Percentiles rank a stretch among this genome's conserved stretches.
Evolutionary conservation across 2,797 vertebrate genomes (phyloP).

Genomic region (Muscicapa comitata): DNA sequence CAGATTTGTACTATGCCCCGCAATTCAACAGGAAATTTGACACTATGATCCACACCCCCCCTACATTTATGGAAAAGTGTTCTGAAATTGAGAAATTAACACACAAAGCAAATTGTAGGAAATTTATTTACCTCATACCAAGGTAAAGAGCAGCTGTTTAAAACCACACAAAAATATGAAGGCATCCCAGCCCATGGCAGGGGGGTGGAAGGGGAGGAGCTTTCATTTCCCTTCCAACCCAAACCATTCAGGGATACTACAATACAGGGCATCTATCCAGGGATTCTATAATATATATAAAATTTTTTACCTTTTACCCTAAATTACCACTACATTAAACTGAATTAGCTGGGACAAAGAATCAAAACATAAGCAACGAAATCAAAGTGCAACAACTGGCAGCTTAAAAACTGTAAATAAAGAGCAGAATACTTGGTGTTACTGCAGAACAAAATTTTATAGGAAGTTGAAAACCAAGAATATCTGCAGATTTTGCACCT

Average conservation of each 20-base stretch:
- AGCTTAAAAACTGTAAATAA: neutral
- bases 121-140: neutral
- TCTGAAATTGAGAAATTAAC: neutral
- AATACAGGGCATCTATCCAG: neutral
- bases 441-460: neutral
- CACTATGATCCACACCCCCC: fast-evolving
- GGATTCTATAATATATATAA: neutral
- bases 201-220: neutral
- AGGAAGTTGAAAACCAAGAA: neutral
- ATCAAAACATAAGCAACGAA: neutral
- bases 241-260: neutral
- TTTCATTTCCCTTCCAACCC: neutral
- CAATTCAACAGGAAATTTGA: neutral
- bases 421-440: neutral
- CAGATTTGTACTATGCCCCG: neutral
- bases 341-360: neutral
- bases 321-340: neutral
- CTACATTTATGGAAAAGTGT: neutral
- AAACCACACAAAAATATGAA: neutral
- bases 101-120: neutral
- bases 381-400: neutral
- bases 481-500: neutral
- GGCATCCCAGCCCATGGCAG: neutral
- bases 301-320: neutral
- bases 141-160: neutral